Conservation (phyloP, 2,888 invertebrate species). For the Heliconius aoede region DNA sequence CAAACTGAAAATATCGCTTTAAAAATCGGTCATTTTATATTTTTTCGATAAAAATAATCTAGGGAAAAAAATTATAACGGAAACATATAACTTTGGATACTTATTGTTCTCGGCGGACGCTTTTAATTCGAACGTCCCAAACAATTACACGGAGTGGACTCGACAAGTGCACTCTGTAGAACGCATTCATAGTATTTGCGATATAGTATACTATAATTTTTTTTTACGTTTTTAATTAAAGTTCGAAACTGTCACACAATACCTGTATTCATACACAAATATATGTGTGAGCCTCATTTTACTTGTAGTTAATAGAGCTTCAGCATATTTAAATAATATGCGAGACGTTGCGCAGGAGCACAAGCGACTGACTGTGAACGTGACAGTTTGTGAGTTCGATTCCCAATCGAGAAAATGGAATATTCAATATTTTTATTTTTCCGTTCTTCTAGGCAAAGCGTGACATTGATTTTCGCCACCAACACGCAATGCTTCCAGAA, state of each 20-base stretch:
- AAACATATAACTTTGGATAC: conserved; percentile 11
- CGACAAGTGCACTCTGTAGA: conserved; percentile 43
- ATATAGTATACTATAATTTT: conserved; percentile 4
- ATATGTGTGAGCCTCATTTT: background rate
- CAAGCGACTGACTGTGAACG: no score
- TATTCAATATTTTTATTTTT: no score
- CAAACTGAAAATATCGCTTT: background rate
- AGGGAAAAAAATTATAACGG: conserved; percentile 7
- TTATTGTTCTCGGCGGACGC: conserved; percentile 32
- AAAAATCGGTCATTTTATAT: conserved; percentile 3
- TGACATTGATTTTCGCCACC: no score
- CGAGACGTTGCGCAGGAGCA: no score
- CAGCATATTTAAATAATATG: background rate
- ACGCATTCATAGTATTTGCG: conserved; percentile 30
- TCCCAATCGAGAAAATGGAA: no score
- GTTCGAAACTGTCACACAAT: background rate
- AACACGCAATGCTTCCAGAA: no score
- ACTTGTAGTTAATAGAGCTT: background rate
- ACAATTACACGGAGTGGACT: conserved; percentile 33
- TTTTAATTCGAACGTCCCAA: conserved; percentile 38
- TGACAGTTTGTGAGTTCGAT: no score
- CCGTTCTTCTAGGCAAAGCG: no score
- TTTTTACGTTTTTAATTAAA: conserved; percentile 22
- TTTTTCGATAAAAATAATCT: background rate
- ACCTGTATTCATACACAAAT: background rate